Base-by-base conservation (phyloP, 2,888 invertebrate species). In the Theretra japonica region DNA sequence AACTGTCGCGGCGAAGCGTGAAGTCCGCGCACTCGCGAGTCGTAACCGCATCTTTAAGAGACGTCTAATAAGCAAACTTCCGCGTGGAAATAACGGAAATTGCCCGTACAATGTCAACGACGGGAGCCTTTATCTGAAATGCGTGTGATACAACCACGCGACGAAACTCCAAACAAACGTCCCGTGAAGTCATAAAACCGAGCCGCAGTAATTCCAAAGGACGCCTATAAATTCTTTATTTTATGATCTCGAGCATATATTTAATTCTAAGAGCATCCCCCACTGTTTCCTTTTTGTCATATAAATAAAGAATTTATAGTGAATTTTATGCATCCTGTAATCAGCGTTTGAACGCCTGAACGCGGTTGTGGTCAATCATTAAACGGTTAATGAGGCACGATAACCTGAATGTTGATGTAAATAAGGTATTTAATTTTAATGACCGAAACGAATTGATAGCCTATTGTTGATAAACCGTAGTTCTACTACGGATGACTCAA, bases 221-320 rank as follows among this genome's bases (percentile, higher is more conserved):
- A 93, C 89, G 89, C 86, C 93, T 90, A 94, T 94, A 94, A 94
- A 94, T 93, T 92, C 91, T 92, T 91, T 91, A 92, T 94, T 94
- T 94, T 94, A 94, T 90, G 90, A 90, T 92, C 85, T 85, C 88
- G 80, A 87, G 88, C 90, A 92, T 90, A 93, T 93, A 93, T 93
- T 93, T 92, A 94, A 93, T 92, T 92, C 90, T 87, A 86, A 91
- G 89, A 89, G 88, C 86, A 87, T 88, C 88, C 87, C 73, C 84
- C 87, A 88, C 90, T 90, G 90, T 93, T 90, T 89, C 90, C 89
- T 92, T 91, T 91, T 90, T 88, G 86, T 90, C 87, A 87, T 85
- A 90, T 91, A 90, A 92, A 92, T 89, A 88, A 88, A 86, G 80
- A 89, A 90, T 88, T 89, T 90, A 91, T 89, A 88, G 88, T 86